Base-by-base conservation (phyloP, 1,140 invertebrate genomes). In the Drosophila tsacasi region DNA sequence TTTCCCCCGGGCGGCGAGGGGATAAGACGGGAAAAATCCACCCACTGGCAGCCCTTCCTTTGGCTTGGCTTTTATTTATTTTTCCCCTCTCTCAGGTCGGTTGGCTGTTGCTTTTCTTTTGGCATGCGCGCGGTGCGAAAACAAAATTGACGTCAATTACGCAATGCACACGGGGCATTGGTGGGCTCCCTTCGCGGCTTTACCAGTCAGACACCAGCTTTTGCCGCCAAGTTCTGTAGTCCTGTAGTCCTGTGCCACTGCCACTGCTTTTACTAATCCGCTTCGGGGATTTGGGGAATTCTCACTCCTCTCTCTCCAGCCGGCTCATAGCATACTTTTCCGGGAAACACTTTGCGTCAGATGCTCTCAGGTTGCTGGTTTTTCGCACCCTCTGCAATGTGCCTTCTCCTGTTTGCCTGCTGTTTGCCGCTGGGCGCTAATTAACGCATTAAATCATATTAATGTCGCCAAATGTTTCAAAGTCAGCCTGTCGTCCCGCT, bases 131-230 rank as follows among this genome's bases (percentile, higher is more conserved):
- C 91, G 82, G 91, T 91, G 91, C 87, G 91, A 92, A 92, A 92
- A 92, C 87, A 83, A 91, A 92, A 92, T 92, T 92, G 91, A 91
- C 91, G 91, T 84, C 91, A 92, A 92, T 92, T 92, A 92, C 85
- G 85, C 84, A 90, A 90, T 90, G 85, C 85, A 87, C 83, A 81
- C 77, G 55, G 64, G 60, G 65, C 64, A 47, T 40, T 32, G 35
- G 49, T 32, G 35, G 55, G 37, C 27, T 27, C 47, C 32, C 64
- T 25, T 32, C 47, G 57, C 58, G 21, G 15, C 40, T 30, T 55
- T 68, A 71, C 69, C 83, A 87, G 75, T 62, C 74, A 75, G 44
- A 59, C 61, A 64, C 60, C 63, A 66, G 57, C 74, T 49, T 59
- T 55, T 57, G 15, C 61, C 40, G 10, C 57, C 46, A 19, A 19